These are phyloP conservation scores for Drosophila eohydei DNA, from an alignment of 2,888 invertebrate species.

Conservation along the genomic window DNA sequence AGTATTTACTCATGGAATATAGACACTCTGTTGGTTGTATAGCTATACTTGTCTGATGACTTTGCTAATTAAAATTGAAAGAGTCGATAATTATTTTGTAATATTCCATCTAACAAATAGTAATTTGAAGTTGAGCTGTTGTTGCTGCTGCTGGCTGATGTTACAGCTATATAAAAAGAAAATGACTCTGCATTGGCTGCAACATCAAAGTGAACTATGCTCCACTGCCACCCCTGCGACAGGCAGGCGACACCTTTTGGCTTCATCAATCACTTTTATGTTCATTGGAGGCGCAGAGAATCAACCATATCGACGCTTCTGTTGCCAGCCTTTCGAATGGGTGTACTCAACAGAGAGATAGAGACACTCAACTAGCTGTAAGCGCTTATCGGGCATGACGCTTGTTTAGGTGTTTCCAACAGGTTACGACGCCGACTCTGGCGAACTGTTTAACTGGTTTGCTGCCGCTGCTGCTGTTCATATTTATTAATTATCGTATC, in stretches of 20 bases:
- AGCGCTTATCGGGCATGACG: constrained; percentile 69
- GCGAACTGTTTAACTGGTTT: constrained; percentile 63
- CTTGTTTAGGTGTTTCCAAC: constrained; percentile 71
- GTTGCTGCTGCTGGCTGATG: not conserved
- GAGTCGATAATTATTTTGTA: constrained; percentile 4
- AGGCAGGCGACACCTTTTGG: constrained; percentile 58
- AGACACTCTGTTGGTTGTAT: not conserved
- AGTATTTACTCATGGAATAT: constrained; percentile 3
- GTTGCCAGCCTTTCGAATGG: constrained; percentile 18
- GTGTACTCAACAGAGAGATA: constrained; percentile 4
- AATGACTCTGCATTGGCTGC: constrained; percentile 11
- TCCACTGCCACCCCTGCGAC: not conserved
- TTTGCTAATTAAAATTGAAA: constrained; percentile 22
- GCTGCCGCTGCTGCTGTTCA: constrained; percentile 38
- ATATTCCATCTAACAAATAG: not conserved
- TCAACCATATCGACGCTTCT: constrained; percentile 44
- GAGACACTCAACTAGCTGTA: constrained; percentile 41
- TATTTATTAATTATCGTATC: constrained; percentile 78
- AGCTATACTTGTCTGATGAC: constrained; percentile 11
- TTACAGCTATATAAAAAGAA: not conserved
- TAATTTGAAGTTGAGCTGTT: not conserved
- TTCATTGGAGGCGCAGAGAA: constrained; percentile 34
- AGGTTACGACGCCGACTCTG: constrained; percentile 41
- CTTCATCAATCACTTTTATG: constrained; percentile 65
- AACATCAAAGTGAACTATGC: constrained; percentile 38